A percentile compares a stretch with the other conserved stretches of the same genome.
phyloP scores from a whole-genome alignment of 2,113 vertebrate genomes.

The Motacilla alba region DNA sequence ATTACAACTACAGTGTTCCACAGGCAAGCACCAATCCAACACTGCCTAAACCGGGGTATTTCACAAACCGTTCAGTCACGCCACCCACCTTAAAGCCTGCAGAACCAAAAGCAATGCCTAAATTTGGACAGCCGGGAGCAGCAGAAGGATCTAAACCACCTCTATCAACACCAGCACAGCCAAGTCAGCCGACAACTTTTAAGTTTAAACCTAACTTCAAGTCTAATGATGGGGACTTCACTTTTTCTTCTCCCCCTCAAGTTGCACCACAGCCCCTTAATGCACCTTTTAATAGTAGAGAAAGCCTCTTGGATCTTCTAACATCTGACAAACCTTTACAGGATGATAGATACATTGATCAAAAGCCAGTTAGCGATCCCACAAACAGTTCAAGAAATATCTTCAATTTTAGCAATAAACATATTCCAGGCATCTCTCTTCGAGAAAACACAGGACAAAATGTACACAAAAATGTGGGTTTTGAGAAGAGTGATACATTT shows the following conservation, averaged over 20 bases:
- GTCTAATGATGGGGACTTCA: constrained; percentile 95
- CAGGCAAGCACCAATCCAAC: constrained; percentile 86
- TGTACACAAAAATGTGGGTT: constrained; percentile 64
- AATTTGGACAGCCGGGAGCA: constrained; percentile 78
- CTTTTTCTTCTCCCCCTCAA: constrained; percentile 85
- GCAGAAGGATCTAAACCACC: constrained; percentile 80
- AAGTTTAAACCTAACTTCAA: constrained; percentile 98
- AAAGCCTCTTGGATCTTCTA: constrained; percentile 89
- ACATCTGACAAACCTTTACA: constrained; percentile 86
- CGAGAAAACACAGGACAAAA: constrained; percentile 66
- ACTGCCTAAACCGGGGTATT: constrained; percentile 94
- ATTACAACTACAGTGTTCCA: constrained; percentile 84
- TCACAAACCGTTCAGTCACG: constrained; percentile 84
- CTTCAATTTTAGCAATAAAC: constrained; percentile 85
- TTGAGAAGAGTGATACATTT: constrained; percentile 78
- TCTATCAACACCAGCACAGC: constrained; percentile 68
- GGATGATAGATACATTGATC: constrained; percentile 71
- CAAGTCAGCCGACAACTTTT: constrained; percentile 81
- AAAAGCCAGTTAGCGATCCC: constrained; percentile 70
- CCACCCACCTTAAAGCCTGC: constrained; percentile 75
- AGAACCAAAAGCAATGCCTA: constrained; percentile 80
- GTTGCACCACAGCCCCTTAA: constrained; percentile 47
- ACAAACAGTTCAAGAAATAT: constrained; percentile 64
- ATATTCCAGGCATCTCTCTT: constrained; percentile 71
- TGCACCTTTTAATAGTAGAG: constrained; percentile 75